Conservation (phyloP, 2,797 vertebrate genomes). For the Hippopotamyrus pictus region DNA sequence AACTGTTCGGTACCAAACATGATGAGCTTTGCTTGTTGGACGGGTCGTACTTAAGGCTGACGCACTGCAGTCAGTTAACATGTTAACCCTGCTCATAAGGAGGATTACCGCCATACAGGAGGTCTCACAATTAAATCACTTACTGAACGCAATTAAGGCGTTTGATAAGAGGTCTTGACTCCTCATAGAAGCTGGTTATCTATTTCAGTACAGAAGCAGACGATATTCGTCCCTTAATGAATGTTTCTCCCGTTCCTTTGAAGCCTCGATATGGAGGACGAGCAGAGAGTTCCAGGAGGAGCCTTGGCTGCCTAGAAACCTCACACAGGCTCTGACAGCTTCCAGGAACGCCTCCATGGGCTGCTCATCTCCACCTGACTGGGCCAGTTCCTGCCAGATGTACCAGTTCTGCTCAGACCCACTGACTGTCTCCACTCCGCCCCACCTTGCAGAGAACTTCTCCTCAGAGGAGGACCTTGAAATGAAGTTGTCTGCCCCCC, state of each 20-base stretch:
- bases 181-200: neutral
- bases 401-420: neutral
- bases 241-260: neutral
- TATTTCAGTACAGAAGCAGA: neutral
- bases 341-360: neutral
- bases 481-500: neutral
- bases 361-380: neutral
- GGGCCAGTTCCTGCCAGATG: neutral
- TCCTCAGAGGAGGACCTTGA: constrained; percentile 2
- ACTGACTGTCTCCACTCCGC: neutral
- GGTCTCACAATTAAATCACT: neutral
- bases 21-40: constrained; percentile 5
- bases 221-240: neutral
- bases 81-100: neutral
- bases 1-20: constrained; percentile 20
- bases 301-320: neutral
- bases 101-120: neutral
- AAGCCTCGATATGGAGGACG: neutral
- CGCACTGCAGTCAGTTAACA: neutral
- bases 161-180: constrained; percentile 2
- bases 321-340: neutral
- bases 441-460: neutral
- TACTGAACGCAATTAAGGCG: neutral
- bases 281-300: neutral
- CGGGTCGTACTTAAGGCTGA: neutral